These are phyloP conservation scores for Pseudomyrmex cubaensis DNA, from an alignment of 1,140 invertebrate species.

Conservation along the genomic window DNA sequence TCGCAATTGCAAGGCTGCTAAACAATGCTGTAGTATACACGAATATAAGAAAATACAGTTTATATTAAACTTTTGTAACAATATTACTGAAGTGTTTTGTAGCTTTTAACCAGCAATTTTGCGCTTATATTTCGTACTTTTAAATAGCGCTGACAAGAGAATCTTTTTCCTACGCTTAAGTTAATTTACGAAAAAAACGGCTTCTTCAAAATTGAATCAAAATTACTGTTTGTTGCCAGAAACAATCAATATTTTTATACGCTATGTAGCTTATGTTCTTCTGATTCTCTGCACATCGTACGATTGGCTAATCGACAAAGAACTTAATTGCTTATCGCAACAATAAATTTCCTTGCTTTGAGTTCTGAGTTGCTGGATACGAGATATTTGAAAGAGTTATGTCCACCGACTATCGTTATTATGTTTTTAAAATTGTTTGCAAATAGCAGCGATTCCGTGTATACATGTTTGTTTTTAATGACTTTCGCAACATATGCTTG, in stretches of 20 bases:
- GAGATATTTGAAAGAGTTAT: constrained; percentile 2
- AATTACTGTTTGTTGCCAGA: background rate
- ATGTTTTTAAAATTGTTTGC: background rate
- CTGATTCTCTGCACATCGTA: constrained; percentile 7
- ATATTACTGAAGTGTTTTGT: background rate
- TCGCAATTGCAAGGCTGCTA: constrained; percentile 19
- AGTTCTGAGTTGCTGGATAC: constrained; percentile 46
- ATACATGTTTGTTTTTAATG: background rate
- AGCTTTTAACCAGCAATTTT: constrained; percentile 6
- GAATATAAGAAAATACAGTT: constrained; percentile 8
- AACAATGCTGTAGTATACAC: constrained; percentile 5
- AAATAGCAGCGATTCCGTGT: constrained; percentile 18
- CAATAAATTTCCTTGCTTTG: constrained; percentile 22
- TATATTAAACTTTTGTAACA: background rate
- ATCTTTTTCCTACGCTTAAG: constrained; percentile 15
- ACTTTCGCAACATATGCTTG: constrained; percentile 47
- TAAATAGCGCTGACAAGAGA: background rate
- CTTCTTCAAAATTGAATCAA: background rate
- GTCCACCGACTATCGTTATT: constrained; percentile 4
- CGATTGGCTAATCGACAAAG: constrained; percentile 32
- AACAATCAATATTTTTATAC: constrained; percentile 16
- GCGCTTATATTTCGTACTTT: constrained; percentile 18
- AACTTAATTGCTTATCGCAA: constrained; percentile 24
- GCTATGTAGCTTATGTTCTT: constrained; percentile 21
- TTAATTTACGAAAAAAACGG: background rate